Base-by-base conservation (phyloP, 1,140 invertebrate genomes). In the Lethrus apterus region DNA sequence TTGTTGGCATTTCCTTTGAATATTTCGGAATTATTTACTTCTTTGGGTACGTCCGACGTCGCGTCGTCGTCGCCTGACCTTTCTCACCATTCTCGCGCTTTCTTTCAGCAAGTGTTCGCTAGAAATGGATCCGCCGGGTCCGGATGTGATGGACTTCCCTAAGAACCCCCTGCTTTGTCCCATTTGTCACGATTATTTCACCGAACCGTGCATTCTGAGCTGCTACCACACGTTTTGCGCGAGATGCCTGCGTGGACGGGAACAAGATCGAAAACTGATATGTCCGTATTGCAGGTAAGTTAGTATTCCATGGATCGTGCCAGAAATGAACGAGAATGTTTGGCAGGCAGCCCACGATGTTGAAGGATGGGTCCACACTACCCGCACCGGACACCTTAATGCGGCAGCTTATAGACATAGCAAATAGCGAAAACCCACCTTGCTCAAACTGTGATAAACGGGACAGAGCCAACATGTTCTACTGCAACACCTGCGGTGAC, bases 161-260 rank as follows among this genome's bases (percentile, higher is more conserved):
- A 67, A 60, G 68, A 83, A 80, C 59, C 80, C 80, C 0, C 63
- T 84, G 7, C 62, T 79, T 10, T 84, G 81, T 58, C 74, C 73
- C 35, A 63, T 80, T 38, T 84, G 81, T 60, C 78, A 83, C 47
- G 74, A 82, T 52, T 80, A 81, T 56, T 84, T 76, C 58, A 74
- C 69, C 17, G 80, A 83, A 46, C 81, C 81, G 7, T 79, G 80
- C 49, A 70, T 84, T 32, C 69, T 84, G 2, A 70, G 70, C 20
- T 84, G 81, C 60, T 84, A 77, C 56, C 81, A 84, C 59, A 80
- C 79, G 7, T 81, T 83, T 58, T 84, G 81, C 65, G 70, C 78
- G 4, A 68, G 75, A 40, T 84, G 81, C 59, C 59, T 83, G 20
- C 69, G 73, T 33, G 76, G 74, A 24, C 67, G 76, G 38, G 72